Conservation (phyloP, 2,888 invertebrate genomes). For the Strigamia crassipes region DNA sequence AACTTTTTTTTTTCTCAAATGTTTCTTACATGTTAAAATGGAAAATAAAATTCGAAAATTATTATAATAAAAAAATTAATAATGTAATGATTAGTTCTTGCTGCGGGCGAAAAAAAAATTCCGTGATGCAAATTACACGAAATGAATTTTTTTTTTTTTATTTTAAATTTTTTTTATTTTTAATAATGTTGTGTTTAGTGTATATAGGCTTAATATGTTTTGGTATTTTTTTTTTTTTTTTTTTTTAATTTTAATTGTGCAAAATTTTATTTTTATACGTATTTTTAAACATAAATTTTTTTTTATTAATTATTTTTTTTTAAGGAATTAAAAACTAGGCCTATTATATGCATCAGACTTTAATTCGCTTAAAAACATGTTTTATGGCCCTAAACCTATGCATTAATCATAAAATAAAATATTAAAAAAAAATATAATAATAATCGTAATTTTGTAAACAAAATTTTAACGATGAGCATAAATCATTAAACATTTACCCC, state of each 20-base stretch:
- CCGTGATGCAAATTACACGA: not conserved
- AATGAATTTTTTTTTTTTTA: not conserved
- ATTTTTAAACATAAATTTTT: too few relatives aligned
- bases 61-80: conserved; percentile 10
- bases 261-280: too few relatives aligned
- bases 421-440: not conserved
- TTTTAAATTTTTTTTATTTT: too few relatives aligned
- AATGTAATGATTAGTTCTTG: conserved; percentile 1
- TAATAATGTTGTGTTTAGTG: not conserved
- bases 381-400: not conserved
- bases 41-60: not conserved
- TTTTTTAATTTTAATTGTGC: too few relatives aligned
- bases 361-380: too few relatives aligned
- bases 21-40: too few relatives aligned
- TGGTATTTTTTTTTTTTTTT: too few relatives aligned
- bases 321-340: too few relatives aligned
- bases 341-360: too few relatives aligned
- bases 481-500: not conserved
- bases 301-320: too few relatives aligned
- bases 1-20: too few relatives aligned
- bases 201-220: not conserved
- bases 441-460: not conserved
- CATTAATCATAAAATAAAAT: not conserved
- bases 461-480: not conserved
- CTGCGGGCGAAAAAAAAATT: not conserved